Percentiles rank a stretch among this genome's conserved stretches.
These are phyloP conservation scores for Phyllostomus hastatus DNA, from an alignment of 2,113 vertebrate species.

Conservation along the genomic window DNA sequence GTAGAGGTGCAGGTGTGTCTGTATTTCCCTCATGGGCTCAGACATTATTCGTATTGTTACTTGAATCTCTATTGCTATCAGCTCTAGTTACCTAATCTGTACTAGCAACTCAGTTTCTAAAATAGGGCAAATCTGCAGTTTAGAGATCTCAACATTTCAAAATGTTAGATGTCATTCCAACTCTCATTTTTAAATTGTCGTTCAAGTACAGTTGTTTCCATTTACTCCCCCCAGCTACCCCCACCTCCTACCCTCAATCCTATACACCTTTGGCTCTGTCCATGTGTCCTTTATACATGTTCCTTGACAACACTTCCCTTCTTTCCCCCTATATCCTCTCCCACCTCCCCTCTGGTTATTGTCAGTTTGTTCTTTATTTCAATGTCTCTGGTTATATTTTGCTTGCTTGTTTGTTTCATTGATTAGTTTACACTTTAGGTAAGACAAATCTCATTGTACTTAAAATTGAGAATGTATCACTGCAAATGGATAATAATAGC, in stretches of 20 bases:
- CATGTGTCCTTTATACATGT: too few relatives aligned
- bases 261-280: too few relatives aligned
- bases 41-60: constrained; percentile 1
- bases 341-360: too few relatives aligned
- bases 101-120: neutral
- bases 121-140: neutral
- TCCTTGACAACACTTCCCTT: too few relatives aligned
- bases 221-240: too few relatives aligned
- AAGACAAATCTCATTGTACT: neutral
- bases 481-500: neutral
- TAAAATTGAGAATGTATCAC: constrained; percentile 8
- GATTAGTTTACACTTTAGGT: too few relatives aligned
- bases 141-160: neutral
- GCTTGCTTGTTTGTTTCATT: too few relatives aligned
- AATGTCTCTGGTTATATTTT: too few relatives aligned
- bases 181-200: neutral
- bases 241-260: too few relatives aligned
- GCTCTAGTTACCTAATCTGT: neutral
- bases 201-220: too few relatives aligned
- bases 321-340: too few relatives aligned
- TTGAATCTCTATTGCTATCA: constrained; percentile 1
- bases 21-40: neutral
- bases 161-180: neutral
- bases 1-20: neutral
- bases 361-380: too few relatives aligned